Evolutionary conservation across 1,140 invertebrate genomes (phyloP).

Genomic region (Atta texana): DNA sequence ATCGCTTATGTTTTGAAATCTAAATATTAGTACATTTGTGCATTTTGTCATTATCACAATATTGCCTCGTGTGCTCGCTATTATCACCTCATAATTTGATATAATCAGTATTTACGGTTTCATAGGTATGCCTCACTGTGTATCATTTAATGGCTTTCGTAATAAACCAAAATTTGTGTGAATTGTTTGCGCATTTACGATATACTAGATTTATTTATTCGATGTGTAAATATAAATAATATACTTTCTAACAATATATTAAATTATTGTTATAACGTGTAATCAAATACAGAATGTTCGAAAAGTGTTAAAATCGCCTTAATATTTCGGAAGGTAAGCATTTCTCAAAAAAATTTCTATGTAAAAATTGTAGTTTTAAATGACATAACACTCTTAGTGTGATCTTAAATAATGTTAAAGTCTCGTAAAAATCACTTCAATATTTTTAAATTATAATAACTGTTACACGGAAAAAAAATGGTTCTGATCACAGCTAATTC

Average conservation of each 20-base stretch:
- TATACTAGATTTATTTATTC: conserved; percentile 48
- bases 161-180: conserved; percentile 42
- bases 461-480: too few relatives aligned
- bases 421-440: too few relatives aligned
- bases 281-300: background rate
- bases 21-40: conserved; percentile 35
- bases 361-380: too few relatives aligned
- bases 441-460: too few relatives aligned
- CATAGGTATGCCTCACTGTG: conserved; percentile 16
- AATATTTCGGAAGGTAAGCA: too few relatives aligned
- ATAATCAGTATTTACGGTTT: conserved; percentile 44
- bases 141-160: conserved; percentile 42
- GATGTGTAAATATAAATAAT: background rate
- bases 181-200: conserved; percentile 33
- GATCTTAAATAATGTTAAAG: too few relatives aligned
- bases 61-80: conserved; percentile 9
- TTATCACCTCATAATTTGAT: conserved; percentile 52
- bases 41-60: conserved; percentile 50
- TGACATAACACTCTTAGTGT: too few relatives aligned
- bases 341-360: too few relatives aligned
- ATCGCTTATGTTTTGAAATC: conserved; percentile 29
- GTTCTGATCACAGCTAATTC: too few relatives aligned
- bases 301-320: too few relatives aligned
- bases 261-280: conserved; percentile 9
- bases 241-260: conserved; percentile 35